phyloP scores from a whole-genome alignment of 2,888 invertebrate species.

The Esperia sulphurella region DNA sequence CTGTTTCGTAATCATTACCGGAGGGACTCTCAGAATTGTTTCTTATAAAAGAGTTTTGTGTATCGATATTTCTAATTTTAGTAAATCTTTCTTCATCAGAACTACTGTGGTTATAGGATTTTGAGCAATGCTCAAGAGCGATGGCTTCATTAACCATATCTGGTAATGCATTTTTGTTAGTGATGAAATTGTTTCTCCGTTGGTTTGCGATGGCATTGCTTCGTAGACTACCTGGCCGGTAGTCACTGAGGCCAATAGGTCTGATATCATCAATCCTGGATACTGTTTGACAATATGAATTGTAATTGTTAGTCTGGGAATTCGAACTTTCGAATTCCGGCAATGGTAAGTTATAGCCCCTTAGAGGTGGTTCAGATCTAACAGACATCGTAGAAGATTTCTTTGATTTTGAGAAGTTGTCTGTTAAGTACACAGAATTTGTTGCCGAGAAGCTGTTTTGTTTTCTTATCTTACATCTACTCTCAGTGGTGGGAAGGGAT shows the following conservation, averaged over 20 bases:
- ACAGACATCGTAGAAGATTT: constrained; percentile 58
- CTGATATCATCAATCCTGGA: constrained; percentile 49
- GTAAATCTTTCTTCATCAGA: constrained; percentile 66
- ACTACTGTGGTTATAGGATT: constrained; percentile 58
- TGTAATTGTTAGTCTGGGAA: constrained; percentile 34
- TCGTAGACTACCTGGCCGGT: constrained; percentile 40
- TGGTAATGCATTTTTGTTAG: constrained; percentile 66
- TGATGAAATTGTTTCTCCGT: constrained; percentile 37
- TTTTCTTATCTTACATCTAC: constrained; percentile 46
- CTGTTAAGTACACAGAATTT: constrained; percentile 39
- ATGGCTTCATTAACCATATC: constrained; percentile 85
- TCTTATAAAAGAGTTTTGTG: constrained; percentile 46
- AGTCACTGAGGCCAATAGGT: constrained; percentile 47
- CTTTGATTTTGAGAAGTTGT: constrained; percentile 43
- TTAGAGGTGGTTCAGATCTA: constrained; percentile 61
- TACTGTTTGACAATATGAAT: constrained; percentile 48
- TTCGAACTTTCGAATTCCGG: constrained; percentile 52
- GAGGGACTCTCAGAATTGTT: constrained; percentile 55
- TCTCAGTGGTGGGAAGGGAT: constrained; percentile 49
- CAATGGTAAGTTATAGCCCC: constrained; percentile 63
- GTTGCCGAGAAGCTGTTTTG: constrained; percentile 58
- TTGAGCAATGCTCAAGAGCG: constrained; percentile 71
- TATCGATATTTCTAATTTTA: constrained; percentile 22
- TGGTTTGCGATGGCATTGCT: constrained; percentile 28
- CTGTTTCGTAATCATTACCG: constrained; percentile 84